A percentile compares a stretch with the other conserved stretches of the same genome.
phyloP scores from a whole-genome alignment of 2,888 invertebrate species.

The Eupithecia subumbrata region DNA sequence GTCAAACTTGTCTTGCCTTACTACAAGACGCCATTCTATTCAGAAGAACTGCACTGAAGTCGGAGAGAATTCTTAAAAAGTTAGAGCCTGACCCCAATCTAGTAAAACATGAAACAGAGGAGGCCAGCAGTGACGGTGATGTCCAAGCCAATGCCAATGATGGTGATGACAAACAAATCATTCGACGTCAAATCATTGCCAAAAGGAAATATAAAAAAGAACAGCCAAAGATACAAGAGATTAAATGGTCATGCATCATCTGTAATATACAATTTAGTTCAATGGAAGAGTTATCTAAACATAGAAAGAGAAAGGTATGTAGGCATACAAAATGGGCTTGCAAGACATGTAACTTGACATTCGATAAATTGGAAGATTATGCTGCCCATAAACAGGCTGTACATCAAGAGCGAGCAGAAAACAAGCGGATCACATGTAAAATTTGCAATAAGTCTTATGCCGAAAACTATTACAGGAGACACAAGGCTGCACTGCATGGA shows the following conservation, averaged over 20 bases:
- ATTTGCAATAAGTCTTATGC: constrained; percentile 68
- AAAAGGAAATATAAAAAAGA: constrained; percentile 13
- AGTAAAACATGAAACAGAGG: constrained; percentile 35
- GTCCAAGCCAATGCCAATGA: constrained; percentile 28
- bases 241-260: background rate
- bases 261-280: constrained; percentile 3
- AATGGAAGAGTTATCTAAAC: background rate
- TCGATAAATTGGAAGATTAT: constrained; percentile 62
- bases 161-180: background rate
- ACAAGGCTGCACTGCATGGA: constrained; percentile 47
- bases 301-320: background rate
- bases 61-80: constrained; percentile 59
- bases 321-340: constrained; percentile 5
- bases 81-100: constrained; percentile 21
- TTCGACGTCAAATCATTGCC: background rate
- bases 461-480: constrained; percentile 64
- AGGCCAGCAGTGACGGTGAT: constrained; percentile 32
- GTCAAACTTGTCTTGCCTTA: constrained; percentile 62
- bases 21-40: constrained; percentile 70
- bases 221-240: constrained; percentile 5
- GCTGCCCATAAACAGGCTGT: constrained; percentile 61
- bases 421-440: constrained; percentile 60
- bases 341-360: constrained; percentile 67
- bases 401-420: constrained; percentile 61
- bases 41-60: constrained; percentile 68